Conservation (phyloP, 2,113 vertebrate genomes). For the Ornithorhynchus anatinus region DNA sequence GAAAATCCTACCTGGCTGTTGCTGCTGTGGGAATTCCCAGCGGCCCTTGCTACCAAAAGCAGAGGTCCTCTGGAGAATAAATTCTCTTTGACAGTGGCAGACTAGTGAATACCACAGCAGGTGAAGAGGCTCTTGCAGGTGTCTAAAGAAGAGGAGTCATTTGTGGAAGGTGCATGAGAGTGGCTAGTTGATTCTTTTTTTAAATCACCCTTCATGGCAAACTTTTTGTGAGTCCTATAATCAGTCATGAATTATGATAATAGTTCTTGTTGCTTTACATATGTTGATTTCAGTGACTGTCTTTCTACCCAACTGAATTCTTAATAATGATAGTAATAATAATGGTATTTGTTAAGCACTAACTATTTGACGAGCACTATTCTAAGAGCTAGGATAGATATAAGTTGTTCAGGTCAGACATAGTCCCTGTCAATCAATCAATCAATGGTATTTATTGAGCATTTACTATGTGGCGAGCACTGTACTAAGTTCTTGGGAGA, state of each 20-base stretch:
- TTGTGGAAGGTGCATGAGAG: background rate
- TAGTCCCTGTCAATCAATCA: no score
- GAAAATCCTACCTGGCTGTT: background rate
- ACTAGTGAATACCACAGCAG: conserved; percentile 19
- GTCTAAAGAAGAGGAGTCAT: conserved; percentile 10
- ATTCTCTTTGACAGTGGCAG: conserved; percentile 18
- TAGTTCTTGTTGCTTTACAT: conserved; percentile 43
- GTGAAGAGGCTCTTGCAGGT: conserved; percentile 28
- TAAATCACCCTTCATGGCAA: conserved; percentile 61
- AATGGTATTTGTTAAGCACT: no score
- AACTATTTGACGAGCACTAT: no score
- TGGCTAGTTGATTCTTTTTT: conserved; percentile 57
- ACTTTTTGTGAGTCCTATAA: conserved; percentile 62
- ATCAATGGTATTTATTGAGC: no score
- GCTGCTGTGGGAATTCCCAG: conserved; percentile 17
- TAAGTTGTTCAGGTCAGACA: no score
- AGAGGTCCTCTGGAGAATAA: conserved; percentile 13
- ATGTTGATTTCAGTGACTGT: conserved; percentile 41
- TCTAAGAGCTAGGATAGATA: no score
- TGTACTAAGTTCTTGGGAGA: no score
- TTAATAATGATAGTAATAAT: no score
- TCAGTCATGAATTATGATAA: conserved; percentile 68
- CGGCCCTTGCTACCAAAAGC: background rate
- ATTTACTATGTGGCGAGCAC: no score
- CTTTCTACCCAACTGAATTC: no score